Evolutionary conservation across 2,888 invertebrate genomes (phyloP), one percentile per base, ranked within the genome.

Genomic region (Tinea trinotella): DNA sequence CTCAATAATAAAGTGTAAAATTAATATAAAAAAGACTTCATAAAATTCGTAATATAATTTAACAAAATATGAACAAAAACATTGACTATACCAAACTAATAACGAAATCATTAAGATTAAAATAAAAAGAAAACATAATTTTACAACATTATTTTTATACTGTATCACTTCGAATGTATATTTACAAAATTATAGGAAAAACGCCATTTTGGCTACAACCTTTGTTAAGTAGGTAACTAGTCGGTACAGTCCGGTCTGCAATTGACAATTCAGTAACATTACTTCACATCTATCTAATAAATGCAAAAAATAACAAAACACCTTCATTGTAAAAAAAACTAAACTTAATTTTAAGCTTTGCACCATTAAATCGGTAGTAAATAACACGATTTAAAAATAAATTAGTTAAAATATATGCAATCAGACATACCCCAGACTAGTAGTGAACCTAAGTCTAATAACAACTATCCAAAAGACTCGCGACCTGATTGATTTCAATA

Each of bases 21-120:
- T 40, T 3, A 40, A 2, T 13, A 13, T 2, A 7, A 15, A 40
- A 40, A 15, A 40, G 40, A 15, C 40, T 4, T 40, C 4, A 82
- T 84, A 81, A 82, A 83, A 79, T 69, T 82, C 75, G 46, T 80
- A 79, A 80, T 73, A 80, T 74, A 83, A 83, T 76, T 79, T 81
- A 84, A 84, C 84, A 77, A 77, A 68, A 74, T 72, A 71, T 66
- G 64, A 74, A 76, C 68, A 74, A 71, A 77, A 61, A 65, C 13
- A 40, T 79, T 73, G 68, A 69, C 74, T 76, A 76, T 9, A 20
- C 48, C 48, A 19, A 18, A 18, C 18, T 18, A 48, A 48, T 20
- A 40, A 40, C 40, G 40, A 40, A 40, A 12, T 9, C 5, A 15
- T 69, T 64, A 74, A 64, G 74, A 20, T 70, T 65, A 71, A 64